Base-by-base conservation (phyloP, 2,888 invertebrate species). In the Polymixis flavicincta region DNA sequence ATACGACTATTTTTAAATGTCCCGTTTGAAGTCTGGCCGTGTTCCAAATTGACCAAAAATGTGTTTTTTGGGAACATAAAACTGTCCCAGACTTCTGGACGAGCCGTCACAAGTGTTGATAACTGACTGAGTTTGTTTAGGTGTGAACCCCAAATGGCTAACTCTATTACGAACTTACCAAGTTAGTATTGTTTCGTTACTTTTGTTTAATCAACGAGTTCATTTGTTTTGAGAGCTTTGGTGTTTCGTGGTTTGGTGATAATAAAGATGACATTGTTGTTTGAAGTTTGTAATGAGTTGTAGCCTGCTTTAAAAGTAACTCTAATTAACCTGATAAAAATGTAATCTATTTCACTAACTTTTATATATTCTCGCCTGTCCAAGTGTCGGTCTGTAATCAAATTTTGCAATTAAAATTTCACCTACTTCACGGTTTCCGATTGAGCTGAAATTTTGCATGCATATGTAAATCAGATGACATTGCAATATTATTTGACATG, bases 61-160 rank as follows among this genome's bases (percentile, higher is more conserved):
- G 71, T 71, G 63, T 71, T 61, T 82, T 70, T 74, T 75, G 69
- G 63, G 63, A 64, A 54, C 67, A 69, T 79, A 71, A 61, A 78
- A 74, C 69, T 71, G 80, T 78, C 76, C 76, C 54, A 25, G 28
- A 48, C 57, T 54, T 59, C 32, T 76, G 71, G 64, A 60, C 65
- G 42, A 71, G 67, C 76, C 70, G 77, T 78, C 82, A 72, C 76
- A 57, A 83, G 60, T 67, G 75, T 65, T 86, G 78, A 74, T 84
- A 83, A 88, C 87, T 66, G 78, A 71, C 78, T 9, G 59, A 81
- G 85, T 85, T 86, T 88, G 87, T 88, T 88, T 86, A 85, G 82
- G 80, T 82, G 85, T 80, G 60, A 77, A 78, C 74, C 88, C 84
- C 77, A 50, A 76, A 76, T 65, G 78, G 59, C 65, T 88, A 88